Conservation (phyloP, 1,140 invertebrate genomes). For the Calycopis cecrops region DNA sequence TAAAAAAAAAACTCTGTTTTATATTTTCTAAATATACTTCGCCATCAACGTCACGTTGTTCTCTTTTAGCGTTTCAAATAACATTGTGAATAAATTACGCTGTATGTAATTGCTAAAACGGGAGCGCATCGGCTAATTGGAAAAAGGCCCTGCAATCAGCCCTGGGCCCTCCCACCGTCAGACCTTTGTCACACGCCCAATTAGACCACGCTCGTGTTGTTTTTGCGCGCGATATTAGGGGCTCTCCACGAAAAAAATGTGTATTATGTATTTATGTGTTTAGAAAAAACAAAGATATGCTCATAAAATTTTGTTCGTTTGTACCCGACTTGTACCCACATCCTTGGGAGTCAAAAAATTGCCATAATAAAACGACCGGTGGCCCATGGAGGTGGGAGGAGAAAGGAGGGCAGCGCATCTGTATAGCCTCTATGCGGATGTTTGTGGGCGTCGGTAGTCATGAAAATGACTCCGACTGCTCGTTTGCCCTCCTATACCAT, state of each 20-base stretch:
- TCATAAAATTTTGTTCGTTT: too few relatives aligned
- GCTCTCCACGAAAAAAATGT: background rate
- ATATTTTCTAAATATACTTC: background rate
- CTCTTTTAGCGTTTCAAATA: background rate
- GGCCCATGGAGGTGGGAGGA: too few relatives aligned
- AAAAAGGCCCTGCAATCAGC: background rate
- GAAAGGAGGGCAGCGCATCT: too few relatives aligned
- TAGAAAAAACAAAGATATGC: background rate
- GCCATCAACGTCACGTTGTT: background rate
- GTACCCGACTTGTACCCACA: too few relatives aligned
- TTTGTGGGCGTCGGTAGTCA: too few relatives aligned
- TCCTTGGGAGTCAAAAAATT: too few relatives aligned
- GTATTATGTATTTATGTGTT: slow-evolving; percentile 1
- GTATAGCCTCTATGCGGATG: too few relatives aligned
- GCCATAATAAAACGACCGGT: too few relatives aligned
- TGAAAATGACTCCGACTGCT: too few relatives aligned
- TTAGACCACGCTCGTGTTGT: background rate
- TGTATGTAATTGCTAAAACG: background rate
- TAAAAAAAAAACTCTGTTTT: background rate
- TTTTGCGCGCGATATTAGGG: too few relatives aligned
- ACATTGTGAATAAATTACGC: background rate
- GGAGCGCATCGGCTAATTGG: background rate
- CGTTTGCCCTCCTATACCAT: too few relatives aligned
- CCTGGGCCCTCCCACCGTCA: background rate
- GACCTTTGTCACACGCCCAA: slow-evolving; percentile 10